Base-by-base conservation (phyloP, 2,888 invertebrate species). In the Heterodera filipjevi region DNA sequence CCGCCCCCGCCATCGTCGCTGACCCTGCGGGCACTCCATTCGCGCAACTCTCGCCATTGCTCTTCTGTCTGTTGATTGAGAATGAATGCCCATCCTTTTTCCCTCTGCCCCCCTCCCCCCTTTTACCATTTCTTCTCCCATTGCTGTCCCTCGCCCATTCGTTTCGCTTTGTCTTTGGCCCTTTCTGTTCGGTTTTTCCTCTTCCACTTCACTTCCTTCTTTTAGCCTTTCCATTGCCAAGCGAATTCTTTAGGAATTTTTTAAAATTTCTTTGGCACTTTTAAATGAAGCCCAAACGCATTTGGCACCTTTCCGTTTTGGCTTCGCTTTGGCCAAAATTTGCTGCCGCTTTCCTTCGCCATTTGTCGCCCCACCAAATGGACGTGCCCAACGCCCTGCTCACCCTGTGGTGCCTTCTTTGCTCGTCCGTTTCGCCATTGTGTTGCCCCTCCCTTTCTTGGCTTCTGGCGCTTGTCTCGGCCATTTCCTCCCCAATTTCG, bases 11-110 rank as follows among this genome's bases (percentile, higher is more conserved):
- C 35, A 19, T 74, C 82, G 70, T 80, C 81, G 35, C 46, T 46
- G 53, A 81, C 59, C 35, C 81, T 68, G 30, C 64, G 59, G 30
- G 53, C 44, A 33, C 70, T 81, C 81, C 81, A 81, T 12, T 70
- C 33, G 64, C 73, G 71, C 59, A 81, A 64, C 46, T 81, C 80
- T 22, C 46, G 66, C 8, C 81, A 64, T 44, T 83, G 70, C 16
- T 46, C 59, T 22, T 81, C 76, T 27, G 75, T 83, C 81, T 82
- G 32, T n/a, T 27, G 10, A 5, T 59, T 16, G 19, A 16, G 6
- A 66, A 66, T 16, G n/a, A n/a, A n/a, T 79, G 32, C 22, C 27
- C n/a, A 10, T 19, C 39, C 59, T 46, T 27, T 19, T 33, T 68
- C 68, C 64, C 64, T 22, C 8, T 14, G 8, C 64, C 66, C 66